These are phyloP conservation scores for Styela clava DNA, from an alignment of 23 tunicate genomes.

Conservation along the genomic window DNA sequence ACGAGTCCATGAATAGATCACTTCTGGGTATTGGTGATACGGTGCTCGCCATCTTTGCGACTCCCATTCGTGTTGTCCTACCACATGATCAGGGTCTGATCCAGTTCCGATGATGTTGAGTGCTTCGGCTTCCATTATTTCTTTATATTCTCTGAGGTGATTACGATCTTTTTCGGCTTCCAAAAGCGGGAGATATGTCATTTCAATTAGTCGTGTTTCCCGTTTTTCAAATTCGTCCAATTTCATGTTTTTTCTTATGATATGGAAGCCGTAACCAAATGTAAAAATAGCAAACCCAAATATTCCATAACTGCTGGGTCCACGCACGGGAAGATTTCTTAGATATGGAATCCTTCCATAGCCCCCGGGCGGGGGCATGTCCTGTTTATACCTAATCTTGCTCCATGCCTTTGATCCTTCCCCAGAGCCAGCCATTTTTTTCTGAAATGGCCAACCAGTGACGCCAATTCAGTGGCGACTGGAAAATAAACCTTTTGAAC, in stretches of 20 bases:
- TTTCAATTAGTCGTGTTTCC: slow-evolving; percentile 43
- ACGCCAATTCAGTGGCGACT: no score
- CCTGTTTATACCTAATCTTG: slow-evolving; percentile 78
- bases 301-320: slow-evolving; percentile 50
- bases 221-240: neutral
- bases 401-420: slow-evolving; percentile 1
- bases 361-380: slow-evolving; percentile 92
- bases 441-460: neutral
- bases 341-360: slow-evolving; percentile 72
- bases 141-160: slow-evolving; percentile 38
- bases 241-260: neutral
- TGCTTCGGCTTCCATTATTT: slow-evolving; percentile 84
- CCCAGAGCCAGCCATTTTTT: neutral
- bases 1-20: neutral
- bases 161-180: slow-evolving; percentile 86
- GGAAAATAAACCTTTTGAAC: no score
- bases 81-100: slow-evolving; percentile 55
- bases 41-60: slow-evolving; percentile 15
- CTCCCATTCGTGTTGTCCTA: slow-evolving; percentile 9
- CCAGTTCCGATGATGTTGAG: slow-evolving; percentile 92
- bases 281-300: slow-evolving; percentile 30
- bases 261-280: slow-evolving; percentile 15
- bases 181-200: slow-evolving; percentile 46
- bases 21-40: neutral
- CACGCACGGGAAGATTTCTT: slow-evolving; percentile 67